Conservation (phyloP, 2,888 invertebrate genomes). For the Periphyllus acericola region DNA sequence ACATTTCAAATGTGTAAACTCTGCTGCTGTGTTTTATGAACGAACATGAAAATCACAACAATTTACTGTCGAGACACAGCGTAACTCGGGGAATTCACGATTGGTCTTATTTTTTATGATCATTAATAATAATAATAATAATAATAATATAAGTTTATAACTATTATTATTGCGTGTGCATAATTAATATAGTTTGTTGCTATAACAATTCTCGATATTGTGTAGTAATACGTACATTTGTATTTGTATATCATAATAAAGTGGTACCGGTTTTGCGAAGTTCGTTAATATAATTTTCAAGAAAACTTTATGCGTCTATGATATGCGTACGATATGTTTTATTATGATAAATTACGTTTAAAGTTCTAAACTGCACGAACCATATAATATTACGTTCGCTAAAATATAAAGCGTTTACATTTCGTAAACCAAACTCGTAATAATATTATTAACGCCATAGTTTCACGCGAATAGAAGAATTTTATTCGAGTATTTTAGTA, state of each 20-base stretch:
- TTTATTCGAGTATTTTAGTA: neutral
- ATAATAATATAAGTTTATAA: no score
- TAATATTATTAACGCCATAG: neutral
- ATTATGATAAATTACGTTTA: neutral
- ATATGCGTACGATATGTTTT: neutral
- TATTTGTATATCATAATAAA: neutral
- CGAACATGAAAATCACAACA: no score
- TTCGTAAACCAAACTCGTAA: neutral
- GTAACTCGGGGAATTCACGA: no score
- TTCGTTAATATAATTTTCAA: neutral
- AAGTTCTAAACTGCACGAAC: neutral
- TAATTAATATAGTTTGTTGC: neutral
- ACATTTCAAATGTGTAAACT: no score
- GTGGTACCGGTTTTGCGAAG: neutral
- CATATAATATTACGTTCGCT: neutral
- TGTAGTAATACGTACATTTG: no score
- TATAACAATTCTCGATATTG: neutral
- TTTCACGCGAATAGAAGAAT: neutral
- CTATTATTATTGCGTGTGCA: no score
- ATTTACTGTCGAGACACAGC: no score
- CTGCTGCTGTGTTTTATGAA: no score
- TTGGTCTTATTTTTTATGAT: no score
- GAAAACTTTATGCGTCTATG: neutral
- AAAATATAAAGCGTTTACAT: neutral
- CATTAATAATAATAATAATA: no score